phyloP scores from a whole-genome alignment of 1,140 invertebrate genomes.

The Rhagoletis zephyria region DNA sequence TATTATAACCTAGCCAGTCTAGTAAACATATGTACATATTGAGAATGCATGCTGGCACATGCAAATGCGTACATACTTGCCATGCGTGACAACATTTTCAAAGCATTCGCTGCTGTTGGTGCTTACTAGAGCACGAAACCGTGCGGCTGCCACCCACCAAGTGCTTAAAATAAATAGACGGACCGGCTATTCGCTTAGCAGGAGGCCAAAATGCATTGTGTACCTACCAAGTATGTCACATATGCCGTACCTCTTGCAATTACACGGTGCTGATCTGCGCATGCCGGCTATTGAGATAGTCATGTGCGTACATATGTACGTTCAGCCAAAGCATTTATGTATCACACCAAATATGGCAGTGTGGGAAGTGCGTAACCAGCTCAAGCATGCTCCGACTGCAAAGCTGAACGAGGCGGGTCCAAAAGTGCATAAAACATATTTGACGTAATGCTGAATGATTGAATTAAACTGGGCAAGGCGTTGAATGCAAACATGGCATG shows the following conservation, averaged over 20 bases:
- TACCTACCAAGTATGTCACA: too few relatives aligned
- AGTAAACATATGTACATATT: background rate
- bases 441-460: background rate
- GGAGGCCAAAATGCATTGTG: background rate
- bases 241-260: background rate
- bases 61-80: background rate
- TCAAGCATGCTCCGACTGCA: background rate
- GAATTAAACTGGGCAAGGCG: background rate
- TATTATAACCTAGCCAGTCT: background rate
- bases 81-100: background rate
- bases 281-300: background rate
- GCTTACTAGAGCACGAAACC: background rate
- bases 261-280: background rate
- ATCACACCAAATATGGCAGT: constrained; percentile 11
- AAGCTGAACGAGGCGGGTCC: background rate
- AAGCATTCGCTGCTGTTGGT: background rate
- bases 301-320: background rate
- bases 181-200: background rate
- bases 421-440: background rate
- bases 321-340: background rate
- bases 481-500: background rate
- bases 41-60: too few relatives aligned
- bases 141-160: background rate
- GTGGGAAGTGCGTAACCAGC: constrained; percentile 31
- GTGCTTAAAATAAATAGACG: background rate